Percentiles rank a stretch among this genome's conserved stretches.
Evolutionary conservation across 2,797 vertebrate genomes (phyloP).

Genomic region (Helostoma temminkii): DNA sequence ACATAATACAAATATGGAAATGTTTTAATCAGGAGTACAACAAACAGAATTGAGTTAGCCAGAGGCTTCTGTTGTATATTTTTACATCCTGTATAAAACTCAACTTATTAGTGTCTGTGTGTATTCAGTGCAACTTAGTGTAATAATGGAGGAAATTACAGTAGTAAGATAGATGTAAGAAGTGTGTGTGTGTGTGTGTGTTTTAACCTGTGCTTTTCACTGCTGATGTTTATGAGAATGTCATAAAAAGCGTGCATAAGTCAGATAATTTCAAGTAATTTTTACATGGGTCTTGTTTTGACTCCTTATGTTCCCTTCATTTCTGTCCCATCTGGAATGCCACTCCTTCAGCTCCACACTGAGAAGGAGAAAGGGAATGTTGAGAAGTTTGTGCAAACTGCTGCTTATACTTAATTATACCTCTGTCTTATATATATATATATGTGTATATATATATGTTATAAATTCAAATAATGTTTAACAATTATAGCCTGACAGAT

Average conservation of each 20-base stretch:
- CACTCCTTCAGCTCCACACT: slow-evolving; percentile 28
- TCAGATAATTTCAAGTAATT: not conserved
- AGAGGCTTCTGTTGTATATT: slow-evolving; percentile 23
- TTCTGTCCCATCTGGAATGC: slow-evolving; percentile 32
- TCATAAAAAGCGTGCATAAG: slow-evolving; percentile 11
- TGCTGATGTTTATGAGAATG: slow-evolving; percentile 1
- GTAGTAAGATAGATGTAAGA: not conserved
- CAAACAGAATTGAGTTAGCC: slow-evolving; percentile 27
- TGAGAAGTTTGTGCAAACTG: slow-evolving; percentile 25
- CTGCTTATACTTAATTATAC: slow-evolving; percentile 31
- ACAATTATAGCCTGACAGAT: slow-evolving; percentile 1
- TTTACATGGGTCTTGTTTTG: slow-evolving; percentile 1
- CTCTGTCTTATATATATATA: too few species aligned
- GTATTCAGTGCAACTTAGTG: slow-evolving; percentile 3
- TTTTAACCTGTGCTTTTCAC: not conserved
- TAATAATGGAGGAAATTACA: not conserved
- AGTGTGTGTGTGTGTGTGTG: not conserved
- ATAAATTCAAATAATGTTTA: not conserved
- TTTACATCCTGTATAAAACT: slow-evolving; percentile 21
- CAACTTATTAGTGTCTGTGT: not conserved
- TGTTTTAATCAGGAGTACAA: slow-evolving; percentile 31
- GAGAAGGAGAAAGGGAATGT: slow-evolving; percentile 30
- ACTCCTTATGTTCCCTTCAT: too few species aligned
- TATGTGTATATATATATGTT: too few species aligned
- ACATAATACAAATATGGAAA: slow-evolving; percentile 34